phyloP scores from a whole-genome alignment of 2,888 invertebrate species.

The Meiosimyza platycephala region DNA sequence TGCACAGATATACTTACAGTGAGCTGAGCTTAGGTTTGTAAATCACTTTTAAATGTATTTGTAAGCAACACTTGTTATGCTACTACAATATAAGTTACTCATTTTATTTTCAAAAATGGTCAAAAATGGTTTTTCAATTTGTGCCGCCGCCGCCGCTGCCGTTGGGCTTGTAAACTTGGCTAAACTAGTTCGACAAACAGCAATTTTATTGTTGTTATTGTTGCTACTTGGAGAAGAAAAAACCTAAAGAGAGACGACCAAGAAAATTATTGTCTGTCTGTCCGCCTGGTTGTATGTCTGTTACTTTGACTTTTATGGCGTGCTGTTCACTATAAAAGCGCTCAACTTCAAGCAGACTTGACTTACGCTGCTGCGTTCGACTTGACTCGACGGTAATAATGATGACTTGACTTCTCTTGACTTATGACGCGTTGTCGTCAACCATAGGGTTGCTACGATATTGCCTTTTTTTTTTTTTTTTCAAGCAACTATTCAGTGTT shows the following conservation, averaged over 20 bases:
- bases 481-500: no score
- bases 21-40: no score
- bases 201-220: no score
- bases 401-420: conserved; percentile 9
- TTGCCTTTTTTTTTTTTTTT: no score
- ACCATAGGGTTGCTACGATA: no score
- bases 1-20: no score
- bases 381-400: background rate
- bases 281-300: no score
- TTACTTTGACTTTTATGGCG: conserved; percentile 25
- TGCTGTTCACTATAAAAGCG: background rate
- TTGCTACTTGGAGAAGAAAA: no score
- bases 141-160: background rate
- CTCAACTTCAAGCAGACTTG: background rate
- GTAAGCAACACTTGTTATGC: background rate
- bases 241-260: no score
- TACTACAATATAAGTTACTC: background rate
- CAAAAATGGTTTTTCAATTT: conserved; percentile 14
- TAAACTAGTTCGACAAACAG: conserved; percentile 4
- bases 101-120: conserved; percentile 5
- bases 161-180: conserved; percentile 2
- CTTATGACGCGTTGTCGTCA: conserved; percentile 17
- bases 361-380: background rate
- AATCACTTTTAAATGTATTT: no score
- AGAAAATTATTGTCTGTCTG: no score